Base-by-base conservation (phyloP, 92 coral and sea anemone species). In the Zoanthus solanderi region DNA sequence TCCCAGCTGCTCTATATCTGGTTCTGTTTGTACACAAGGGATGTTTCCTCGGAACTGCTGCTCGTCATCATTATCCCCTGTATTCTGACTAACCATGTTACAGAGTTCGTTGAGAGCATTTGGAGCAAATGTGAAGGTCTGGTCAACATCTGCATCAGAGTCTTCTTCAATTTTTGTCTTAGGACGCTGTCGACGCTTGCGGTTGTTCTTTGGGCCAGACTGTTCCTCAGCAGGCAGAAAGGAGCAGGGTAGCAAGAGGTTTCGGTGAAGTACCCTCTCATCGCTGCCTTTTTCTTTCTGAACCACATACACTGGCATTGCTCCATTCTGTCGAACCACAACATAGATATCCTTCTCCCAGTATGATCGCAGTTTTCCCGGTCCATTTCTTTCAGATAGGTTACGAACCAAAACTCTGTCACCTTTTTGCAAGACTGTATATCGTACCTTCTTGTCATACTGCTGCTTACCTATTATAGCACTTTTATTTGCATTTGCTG, bases 271-370 rank as follows among this genome's bases (percentile, higher is more conserved):
- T 31, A 90, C 89, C 46, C 77, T 72, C 77, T 72, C 77, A 44
- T 5, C 77, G 29, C 29, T 15, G 54, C 77, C 77, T 12, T 44
- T 72, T 72, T 92, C 93, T 23, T 81, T 88, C n/a, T 47, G 78
- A 28, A 87, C 93, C 16, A 66, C 92, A 66, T 90, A 93, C 44
- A 93, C 93, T 11, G 92, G 93, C 90, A 88, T 88, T 28, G 86
- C 91, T 46, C 78, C 87, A 56, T 83, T 80, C 71, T 84, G 89
- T 13, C 83, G 75, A 17, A 91, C 90, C 29, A 93, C 87, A 54
- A 88, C 78, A 71, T 93, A 87, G 44, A 91, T 83, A 77, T 78
- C 56, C 9, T 85, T 88, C 74, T 93, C 93, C 95, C 92, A 90
- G 73, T 91, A 91, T 0, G 90, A 84, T 58, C 87, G 65, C 88